Evolutionary conservation across 2,888 invertebrate species (phyloP).

Genomic region (Schrankia costaestrigalis): DNA sequence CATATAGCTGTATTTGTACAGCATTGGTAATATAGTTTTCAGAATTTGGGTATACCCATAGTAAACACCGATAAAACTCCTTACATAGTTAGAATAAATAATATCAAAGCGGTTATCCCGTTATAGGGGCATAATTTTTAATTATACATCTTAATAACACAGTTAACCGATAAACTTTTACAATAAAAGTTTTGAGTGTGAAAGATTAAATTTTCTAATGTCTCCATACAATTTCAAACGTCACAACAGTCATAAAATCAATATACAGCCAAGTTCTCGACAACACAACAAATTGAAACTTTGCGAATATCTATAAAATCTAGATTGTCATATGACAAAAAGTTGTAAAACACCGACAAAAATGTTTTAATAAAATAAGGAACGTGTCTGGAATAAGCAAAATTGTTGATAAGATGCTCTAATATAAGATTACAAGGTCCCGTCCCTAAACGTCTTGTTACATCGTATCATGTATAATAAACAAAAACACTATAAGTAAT

Average conservation of each 20-base stretch:
- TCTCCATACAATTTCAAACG: constrained; percentile 9
- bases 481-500: too few relatives aligned
- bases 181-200: constrained; percentile 16
- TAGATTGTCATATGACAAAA: constrained; percentile 6
- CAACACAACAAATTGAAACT: constrained; percentile 8
- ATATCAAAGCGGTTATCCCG: too few relatives aligned
- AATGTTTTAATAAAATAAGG: constrained; percentile 10
- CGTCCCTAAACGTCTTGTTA: too few relatives aligned
- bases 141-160: constrained; percentile 18
- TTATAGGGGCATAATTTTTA: constrained; percentile 20
- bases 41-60: too few relatives aligned
- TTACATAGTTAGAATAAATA: too few relatives aligned
- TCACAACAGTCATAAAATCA: constrained; percentile 11
- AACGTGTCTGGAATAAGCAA: neutral
- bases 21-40: too few relatives aligned
- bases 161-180: constrained; percentile 19
- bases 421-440: too few relatives aligned
- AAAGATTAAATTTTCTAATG: constrained; percentile 16
- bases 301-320: constrained; percentile 6
- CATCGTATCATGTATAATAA: too few relatives aligned
- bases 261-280: constrained; percentile 1
- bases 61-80: too few relatives aligned
- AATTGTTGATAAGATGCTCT: too few relatives aligned
- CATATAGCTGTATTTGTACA: too few relatives aligned
- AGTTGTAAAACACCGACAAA: constrained; percentile 2